These are phyloP conservation scores for Sepioteuthis lessoniana DNA, from an alignment of 2,888 invertebrate genomes.

Conservation along the genomic window DNA sequence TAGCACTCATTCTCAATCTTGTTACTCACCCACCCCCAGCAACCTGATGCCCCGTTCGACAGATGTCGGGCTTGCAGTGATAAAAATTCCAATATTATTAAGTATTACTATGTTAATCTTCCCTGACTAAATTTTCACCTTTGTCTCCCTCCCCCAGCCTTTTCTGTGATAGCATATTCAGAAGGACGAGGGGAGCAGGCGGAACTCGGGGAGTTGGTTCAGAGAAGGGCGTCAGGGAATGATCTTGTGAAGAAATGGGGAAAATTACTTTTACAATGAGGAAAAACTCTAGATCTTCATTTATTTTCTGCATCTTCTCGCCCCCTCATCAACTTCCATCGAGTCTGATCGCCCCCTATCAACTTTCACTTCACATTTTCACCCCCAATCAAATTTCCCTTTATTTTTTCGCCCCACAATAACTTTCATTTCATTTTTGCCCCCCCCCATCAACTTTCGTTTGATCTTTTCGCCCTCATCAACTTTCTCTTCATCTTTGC, in stretches of 20 bases:
- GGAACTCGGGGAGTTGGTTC: neutral
- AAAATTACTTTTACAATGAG: neutral
- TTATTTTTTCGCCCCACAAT: too few relatives aligned
- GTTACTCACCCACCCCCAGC: neutral
- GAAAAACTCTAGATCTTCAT: neutral
- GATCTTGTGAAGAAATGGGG: neutral
- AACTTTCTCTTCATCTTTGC: too few relatives aligned
- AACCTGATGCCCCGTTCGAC: neutral
- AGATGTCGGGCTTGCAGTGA: slow-evolving; percentile 10
- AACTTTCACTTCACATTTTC: too few relatives aligned
- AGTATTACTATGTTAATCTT: neutral
- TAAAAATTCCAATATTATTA: slow-evolving; percentile 46
- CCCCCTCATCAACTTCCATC: too few relatives aligned
- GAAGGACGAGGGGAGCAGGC: neutral
- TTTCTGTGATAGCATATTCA: neutral
- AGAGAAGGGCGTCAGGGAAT: too few relatives aligned
- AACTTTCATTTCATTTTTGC: too few relatives aligned
- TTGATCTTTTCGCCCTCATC: too few relatives aligned
- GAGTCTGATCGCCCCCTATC: too few relatives aligned
- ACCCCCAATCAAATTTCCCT: too few relatives aligned
- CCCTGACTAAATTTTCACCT: neutral
- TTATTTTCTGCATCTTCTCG: too few relatives aligned
- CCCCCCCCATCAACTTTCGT: too few relatives aligned
- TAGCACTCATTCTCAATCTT: neutral
- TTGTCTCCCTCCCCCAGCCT: neutral